Evolutionary conservation across 2,113 vertebrate genomes (phyloP).

Genomic region (Seriola rivoliana): DNA sequence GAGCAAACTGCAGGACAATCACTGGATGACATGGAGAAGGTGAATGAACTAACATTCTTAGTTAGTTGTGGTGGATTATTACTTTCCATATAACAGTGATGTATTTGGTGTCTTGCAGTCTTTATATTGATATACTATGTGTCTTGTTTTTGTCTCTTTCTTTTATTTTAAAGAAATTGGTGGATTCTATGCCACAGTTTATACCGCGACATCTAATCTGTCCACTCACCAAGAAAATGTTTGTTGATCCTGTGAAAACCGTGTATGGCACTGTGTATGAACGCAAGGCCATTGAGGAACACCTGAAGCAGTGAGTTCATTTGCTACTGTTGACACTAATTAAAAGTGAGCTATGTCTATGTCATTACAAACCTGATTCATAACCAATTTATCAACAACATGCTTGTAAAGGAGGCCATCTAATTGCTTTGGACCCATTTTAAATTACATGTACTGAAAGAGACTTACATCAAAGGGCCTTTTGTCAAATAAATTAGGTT

Average conservation of each 20-base stretch:
- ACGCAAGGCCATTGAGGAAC: constrained; percentile 71
- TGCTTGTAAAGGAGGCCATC: not conserved
- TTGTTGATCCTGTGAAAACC: constrained; percentile 78
- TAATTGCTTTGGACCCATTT: no score
- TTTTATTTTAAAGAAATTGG: constrained; percentile 56
- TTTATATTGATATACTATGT: not conserved
- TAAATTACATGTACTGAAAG: no score
- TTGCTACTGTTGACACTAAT: not conserved
- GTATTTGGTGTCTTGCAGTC: not conserved
- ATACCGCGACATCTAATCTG: constrained; percentile 66
- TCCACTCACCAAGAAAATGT: constrained; percentile 72
- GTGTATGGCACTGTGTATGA: constrained; percentile 65
- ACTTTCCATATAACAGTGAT: not conserved
- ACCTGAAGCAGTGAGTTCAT: constrained; percentile 66
- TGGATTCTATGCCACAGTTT: constrained; percentile 24
- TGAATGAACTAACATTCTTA: constrained; percentile 4
- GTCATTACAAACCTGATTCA: no score
- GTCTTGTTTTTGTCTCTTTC: not conserved
- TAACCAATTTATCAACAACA: not conserved
- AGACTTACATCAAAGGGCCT: no score
- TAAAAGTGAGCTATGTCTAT: not conserved
- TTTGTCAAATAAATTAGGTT: no score
- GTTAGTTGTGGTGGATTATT: not conserved
- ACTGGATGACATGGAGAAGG: constrained; percentile 75
- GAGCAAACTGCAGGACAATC: constrained; percentile 53